Evolutionary conservation across 2,888 invertebrate species (phyloP).

Genomic region (Mylabris sibirica): DNA sequence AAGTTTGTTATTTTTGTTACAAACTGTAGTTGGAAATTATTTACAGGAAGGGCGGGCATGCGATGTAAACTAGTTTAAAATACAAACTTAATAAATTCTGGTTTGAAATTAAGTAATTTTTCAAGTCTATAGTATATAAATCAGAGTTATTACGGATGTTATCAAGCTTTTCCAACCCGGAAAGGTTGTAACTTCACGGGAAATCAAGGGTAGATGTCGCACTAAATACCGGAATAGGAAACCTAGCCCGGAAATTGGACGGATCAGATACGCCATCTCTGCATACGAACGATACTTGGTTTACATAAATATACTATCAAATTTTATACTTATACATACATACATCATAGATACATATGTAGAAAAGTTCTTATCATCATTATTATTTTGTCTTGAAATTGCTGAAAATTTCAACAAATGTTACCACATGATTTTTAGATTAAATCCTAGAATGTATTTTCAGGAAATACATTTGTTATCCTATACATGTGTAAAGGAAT

Average conservation of each 20-base stretch:
- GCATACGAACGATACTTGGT: slow-evolving; percentile 48
- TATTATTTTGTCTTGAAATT: not conserved
- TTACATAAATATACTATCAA: slow-evolving; percentile 18
- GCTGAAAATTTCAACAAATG: not conserved
- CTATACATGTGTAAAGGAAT: slow-evolving; percentile 36
- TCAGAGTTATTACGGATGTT: slow-evolving; percentile 28
- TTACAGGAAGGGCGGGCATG: not conserved
- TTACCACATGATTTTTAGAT: not conserved
- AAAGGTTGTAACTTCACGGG: slow-evolving; percentile 27
- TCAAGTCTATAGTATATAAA: slow-evolving; percentile 11
- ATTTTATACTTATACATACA: no score
- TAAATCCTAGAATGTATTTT: not conserved
- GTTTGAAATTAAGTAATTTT: slow-evolving; percentile 24
- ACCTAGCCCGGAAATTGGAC: slow-evolving; percentile 57
- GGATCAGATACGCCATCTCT: slow-evolving; percentile 50
- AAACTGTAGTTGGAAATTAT: not conserved
- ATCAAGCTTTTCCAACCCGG: slow-evolving; percentile 27
- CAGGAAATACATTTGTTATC: slow-evolving; percentile 26
- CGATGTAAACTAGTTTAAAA: not conserved
- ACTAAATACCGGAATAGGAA: slow-evolving; percentile 58
- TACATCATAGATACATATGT: not conserved
- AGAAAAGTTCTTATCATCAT: not conserved
- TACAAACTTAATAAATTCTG: not conserved
- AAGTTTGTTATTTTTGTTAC: not conserved
- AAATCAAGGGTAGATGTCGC: slow-evolving; percentile 48